phyloP scores from a whole-genome alignment of 1,140 invertebrate species.

The Lordiphosa clarofinis region DNA sequence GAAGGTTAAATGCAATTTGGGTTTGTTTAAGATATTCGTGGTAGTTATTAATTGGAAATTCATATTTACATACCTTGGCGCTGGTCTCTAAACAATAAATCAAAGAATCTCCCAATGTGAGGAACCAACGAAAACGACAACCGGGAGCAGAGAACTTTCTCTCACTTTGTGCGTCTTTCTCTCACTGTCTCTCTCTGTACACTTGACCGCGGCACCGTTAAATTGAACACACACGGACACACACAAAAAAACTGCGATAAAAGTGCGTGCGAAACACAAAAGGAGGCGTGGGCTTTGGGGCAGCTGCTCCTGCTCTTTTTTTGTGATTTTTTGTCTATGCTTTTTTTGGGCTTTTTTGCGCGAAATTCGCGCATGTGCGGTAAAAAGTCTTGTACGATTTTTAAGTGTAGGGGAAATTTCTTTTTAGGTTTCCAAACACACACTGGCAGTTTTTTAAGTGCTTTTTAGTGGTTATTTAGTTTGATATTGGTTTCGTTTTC shows the following conservation, averaged over 20 bases:
- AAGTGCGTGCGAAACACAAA: conserved; percentile 58
- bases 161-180: conserved; percentile 27
- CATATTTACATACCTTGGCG: conserved; percentile 53
- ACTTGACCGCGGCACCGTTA: conserved; percentile 74
- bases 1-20: conserved; percentile 27
- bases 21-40: conserved; percentile 12
- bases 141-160: conserved; percentile 14
- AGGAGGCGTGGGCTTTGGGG: conserved; percentile 25
- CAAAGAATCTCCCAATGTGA: conserved; percentile 23
- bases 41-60: conserved; percentile 11
- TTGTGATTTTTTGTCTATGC: conserved; percentile 56
- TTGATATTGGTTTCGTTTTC: conserved; percentile 40
- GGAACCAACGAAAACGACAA: conserved; percentile 29
- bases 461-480: conserved; percentile 28
- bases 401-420: conserved; percentile 5
- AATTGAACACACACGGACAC: conserved; percentile 31
- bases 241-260: conserved; percentile 29
- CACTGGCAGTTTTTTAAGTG: conserved; percentile 30
- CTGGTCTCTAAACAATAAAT: conserved; percentile 2
- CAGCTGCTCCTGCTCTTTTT: conserved; percentile 64
- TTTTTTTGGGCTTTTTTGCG: conserved; percentile 57
- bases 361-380: conserved; percentile 71
- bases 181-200: conserved; percentile 20
- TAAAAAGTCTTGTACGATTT: conserved; percentile 19
- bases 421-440: conserved; percentile 24